phyloP scores from a whole-genome alignment of 2,797 vertebrate genomes.

The Leuciscus waleckii region DNA sequence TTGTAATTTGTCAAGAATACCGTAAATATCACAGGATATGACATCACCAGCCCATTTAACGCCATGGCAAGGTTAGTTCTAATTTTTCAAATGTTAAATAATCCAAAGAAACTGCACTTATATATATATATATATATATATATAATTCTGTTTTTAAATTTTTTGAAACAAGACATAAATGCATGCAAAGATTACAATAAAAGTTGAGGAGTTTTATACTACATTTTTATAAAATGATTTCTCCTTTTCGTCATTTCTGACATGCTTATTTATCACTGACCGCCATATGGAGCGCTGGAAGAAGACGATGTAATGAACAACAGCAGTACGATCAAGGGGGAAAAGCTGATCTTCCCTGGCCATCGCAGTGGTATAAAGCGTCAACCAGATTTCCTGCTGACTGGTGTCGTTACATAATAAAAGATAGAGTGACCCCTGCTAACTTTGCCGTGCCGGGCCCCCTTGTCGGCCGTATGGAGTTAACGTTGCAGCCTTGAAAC shows the following conservation, averaged over 20 bases:
- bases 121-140: too few species aligned
- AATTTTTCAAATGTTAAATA: neutral
- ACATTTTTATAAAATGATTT: neutral
- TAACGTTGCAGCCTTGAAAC: constrained; percentile 74
- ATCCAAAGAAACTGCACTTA: neutral
- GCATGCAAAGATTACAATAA: neutral
- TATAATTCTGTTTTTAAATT: neutral
- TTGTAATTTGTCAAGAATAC: neutral
- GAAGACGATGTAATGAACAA: constrained; percentile 72
- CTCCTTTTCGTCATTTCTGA: constrained; percentile 8
- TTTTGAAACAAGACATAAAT: neutral
- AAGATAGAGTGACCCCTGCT: constrained; percentile 59
- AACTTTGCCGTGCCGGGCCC: constrained; percentile 62
- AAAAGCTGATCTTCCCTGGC: constrained; percentile 63
- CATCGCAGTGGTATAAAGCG: constrained; percentile 46
- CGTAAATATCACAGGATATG: neutral
- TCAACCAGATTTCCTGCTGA: constrained; percentile 48
- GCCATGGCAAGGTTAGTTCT: neutral
- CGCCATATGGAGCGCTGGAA: neutral
- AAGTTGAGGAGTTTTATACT: neutral
- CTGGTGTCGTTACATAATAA: constrained; percentile 66
- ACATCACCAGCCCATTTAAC: neutral
- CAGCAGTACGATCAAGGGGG: constrained; percentile 68
- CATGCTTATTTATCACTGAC: neutral
- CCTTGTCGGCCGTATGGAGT: constrained; percentile 51